phyloP scores from a whole-genome alignment of 1,140 invertebrate species.

The Hydropsyche tenuis region DNA sequence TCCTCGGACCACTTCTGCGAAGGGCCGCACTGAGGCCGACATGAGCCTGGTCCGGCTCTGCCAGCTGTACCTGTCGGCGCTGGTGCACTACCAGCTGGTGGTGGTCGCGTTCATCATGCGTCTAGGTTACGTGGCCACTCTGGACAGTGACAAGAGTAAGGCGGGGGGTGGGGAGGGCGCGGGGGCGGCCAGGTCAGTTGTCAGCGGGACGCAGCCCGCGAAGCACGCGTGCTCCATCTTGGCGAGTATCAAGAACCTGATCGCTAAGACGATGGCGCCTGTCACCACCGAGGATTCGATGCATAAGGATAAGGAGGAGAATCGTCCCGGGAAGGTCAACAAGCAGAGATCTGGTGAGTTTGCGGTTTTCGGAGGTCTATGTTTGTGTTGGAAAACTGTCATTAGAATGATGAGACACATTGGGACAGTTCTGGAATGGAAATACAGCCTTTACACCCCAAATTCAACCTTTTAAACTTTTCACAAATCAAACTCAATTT shows the following conservation, averaged over 20 bases:
- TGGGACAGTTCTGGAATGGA: too few relatives aligned
- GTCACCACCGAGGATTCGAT: slow-evolving; percentile 56
- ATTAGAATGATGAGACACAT: too few relatives aligned
- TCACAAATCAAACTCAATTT: too few relatives aligned
- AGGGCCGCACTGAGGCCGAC: slow-evolving; percentile 52
- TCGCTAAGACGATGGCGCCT: slow-evolving; percentile 44
- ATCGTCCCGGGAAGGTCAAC: slow-evolving; percentile 13
- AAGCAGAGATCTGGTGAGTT: slow-evolving; percentile 43
- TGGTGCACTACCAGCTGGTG: slow-evolving; percentile 47
- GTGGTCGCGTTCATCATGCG: slow-evolving; percentile 41
- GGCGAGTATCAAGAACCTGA: slow-evolving; percentile 17
- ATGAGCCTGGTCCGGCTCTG: slow-evolving; percentile 43
- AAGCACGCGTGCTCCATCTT: slow-evolving; percentile 3
- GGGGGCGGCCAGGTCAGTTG: slow-evolving; percentile 10
- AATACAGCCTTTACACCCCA: too few relatives aligned
- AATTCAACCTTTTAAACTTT: too few relatives aligned
- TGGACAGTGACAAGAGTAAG: slow-evolving; percentile 22
- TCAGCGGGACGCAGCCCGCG: not conserved
- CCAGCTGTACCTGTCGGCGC: slow-evolving; percentile 47
- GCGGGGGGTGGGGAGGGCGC: slow-evolving; percentile 12
- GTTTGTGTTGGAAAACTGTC: too few relatives aligned
- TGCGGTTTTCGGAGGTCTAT: too few relatives aligned
- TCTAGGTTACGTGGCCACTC: slow-evolving; percentile 41
- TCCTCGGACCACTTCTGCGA: slow-evolving; percentile 64
- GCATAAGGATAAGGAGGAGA: slow-evolving; percentile 60